Base-by-base conservation (phyloP, 2,888 invertebrate genomes). In the Sphaerophoria rueppellii region DNA sequence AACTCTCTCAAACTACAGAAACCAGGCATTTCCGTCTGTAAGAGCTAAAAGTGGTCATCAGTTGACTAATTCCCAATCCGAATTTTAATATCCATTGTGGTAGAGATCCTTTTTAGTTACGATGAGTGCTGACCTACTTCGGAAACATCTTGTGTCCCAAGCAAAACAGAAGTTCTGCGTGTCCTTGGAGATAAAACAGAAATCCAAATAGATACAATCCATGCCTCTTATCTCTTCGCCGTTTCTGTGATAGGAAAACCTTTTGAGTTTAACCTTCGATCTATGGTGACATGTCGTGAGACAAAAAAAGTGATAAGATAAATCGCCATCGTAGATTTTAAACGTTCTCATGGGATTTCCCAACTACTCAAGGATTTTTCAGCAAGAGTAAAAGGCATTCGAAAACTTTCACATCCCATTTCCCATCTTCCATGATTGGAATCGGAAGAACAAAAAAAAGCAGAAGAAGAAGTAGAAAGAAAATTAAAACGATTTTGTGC, bases 301-400 rank as follows among this genome's bases (percentile, higher is more conserved):
- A 24, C 24, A 24, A 76, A 72, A 75, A 80, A 72, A 24, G 60
- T 75, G 71, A 67, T 83, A 75, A 75, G 43, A 80, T 67, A 82
- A 75, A 74, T 79, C 67, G 61, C n/a, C 24, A 69, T 60, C 37
- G 46, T 40, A 48, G 12, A 54, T 55, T 24, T 24, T 48, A 43
- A 46, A 50, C n/a, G 37, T 11, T 32, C 37, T 35, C n/a, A 24
- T 50, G 37, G 35, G 32, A 52, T 63, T 55, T 37, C n/a, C 35
- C 9, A 14, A 57, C 7, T n/a, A 48, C 46, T 63, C 55, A 32
- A 60, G 11, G 11, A 11, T 1, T 52, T 48, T 37, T 48, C 37
- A 54, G 4, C 11, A 9, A 7, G 3, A 24, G 24, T 2, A 67
- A 52, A 40, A 24, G 24, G n/a, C 65, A 55, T 43, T 2, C 5